These are phyloP conservation scores for Dinothrombium tinctorium DNA, from an alignment of 1,140 invertebrate species.

Conservation along the genomic window DNA sequence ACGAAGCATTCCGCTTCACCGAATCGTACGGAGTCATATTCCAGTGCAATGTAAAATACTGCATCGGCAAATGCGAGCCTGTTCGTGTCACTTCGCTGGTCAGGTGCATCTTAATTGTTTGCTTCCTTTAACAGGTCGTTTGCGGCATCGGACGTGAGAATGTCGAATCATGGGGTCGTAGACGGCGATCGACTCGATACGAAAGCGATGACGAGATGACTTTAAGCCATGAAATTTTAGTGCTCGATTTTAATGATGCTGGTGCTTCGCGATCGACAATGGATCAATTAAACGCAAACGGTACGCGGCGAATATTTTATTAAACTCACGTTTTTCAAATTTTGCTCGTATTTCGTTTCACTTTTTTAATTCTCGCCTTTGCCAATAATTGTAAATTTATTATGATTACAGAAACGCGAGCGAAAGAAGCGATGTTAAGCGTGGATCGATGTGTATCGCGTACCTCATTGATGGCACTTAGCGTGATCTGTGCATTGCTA, in stretches of 20 bases:
- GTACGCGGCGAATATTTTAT: conserved; percentile 4
- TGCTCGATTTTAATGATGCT: conserved; percentile 72
- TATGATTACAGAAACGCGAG: neutral
- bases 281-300: conserved; percentile 4
- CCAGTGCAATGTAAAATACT: conserved; percentile 91
- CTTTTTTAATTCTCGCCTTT: neutral
- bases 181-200: conserved; percentile 40
- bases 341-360: neutral
- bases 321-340: neutral
- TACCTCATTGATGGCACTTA: conserved; percentile 58
- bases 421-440: conserved; percentile 27
- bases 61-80: conserved; percentile 74
- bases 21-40: conserved; percentile 90
- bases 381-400: neutral
- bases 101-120: neutral
- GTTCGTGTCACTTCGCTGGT: conserved; percentile 22
- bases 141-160: conserved; percentile 60
- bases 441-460: conserved; percentile 60
- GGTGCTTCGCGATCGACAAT: conserved; percentile 7
- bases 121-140: conserved; percentile 24
- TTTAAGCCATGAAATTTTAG: conserved; percentile 72
- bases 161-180: conserved; percentile 66
- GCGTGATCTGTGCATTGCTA: conserved; percentile 63
- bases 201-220: conserved; percentile 52
- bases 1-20: conserved; percentile 83